Evolutionary conservation across 2,113 vertebrate genomes (phyloP).

Genomic region (Rhabdomys dilectus): DNA sequence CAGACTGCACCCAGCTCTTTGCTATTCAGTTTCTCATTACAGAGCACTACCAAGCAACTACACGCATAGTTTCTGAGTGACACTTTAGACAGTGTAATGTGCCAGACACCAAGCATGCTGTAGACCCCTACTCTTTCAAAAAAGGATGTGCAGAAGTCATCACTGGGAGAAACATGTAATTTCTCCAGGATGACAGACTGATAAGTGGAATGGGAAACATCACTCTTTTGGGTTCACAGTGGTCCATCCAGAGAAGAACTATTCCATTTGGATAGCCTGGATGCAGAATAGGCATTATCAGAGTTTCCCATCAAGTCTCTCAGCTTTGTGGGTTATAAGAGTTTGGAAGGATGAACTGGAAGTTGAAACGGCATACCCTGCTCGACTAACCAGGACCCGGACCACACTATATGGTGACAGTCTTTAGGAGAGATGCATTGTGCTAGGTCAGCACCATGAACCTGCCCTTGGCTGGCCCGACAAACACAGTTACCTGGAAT

Average conservation of each 20-base stretch:
- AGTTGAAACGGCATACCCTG: background rate
- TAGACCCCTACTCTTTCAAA: background rate
- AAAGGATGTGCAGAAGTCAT: background rate
- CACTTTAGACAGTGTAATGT: background rate
- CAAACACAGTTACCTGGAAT: too few species aligned
- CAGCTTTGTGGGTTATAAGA: background rate
- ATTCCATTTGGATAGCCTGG: background rate
- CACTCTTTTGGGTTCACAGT: background rate
- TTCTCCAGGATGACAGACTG: background rate
- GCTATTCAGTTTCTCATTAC: background rate
- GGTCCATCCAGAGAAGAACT: background rate
- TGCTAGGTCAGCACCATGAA: fast-evolving
- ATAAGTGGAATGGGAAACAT: background rate
- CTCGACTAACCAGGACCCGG: background rate
- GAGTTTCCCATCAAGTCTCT: background rate
- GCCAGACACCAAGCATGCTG: too few species aligned
- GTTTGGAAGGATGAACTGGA: background rate
- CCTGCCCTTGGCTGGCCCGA: background rate
- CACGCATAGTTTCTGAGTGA: background rate
- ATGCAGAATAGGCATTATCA: background rate
- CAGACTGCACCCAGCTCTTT: background rate
- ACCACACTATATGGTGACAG: background rate
- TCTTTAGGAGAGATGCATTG: fast-evolving
- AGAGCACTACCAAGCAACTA: background rate
- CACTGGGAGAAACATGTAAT: background rate